Evolutionary conservation across 2,888 invertebrate genomes (phyloP), one percentile per base, ranked within the genome.

Genomic region (Parnassius apollo): DNA sequence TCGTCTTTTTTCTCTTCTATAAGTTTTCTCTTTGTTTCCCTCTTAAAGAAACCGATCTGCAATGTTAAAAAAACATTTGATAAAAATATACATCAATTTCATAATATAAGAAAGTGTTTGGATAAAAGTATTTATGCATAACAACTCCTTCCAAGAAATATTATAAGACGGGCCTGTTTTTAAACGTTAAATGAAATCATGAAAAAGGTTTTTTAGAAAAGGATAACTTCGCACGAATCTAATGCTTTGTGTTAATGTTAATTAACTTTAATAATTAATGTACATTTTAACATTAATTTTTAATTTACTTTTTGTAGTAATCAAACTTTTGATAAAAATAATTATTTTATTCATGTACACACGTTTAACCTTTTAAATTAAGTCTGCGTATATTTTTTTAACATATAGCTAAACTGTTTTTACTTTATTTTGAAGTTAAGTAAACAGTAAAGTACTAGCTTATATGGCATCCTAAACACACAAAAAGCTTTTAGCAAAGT

Each of bases 21-120:
- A 48, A 88, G 68, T 58, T 81, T 77, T 42, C 77, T 67, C 71
- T 85, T 85, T 53, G 82, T 72, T 62, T 79, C 72, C 45, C 89
- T 78, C 65, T 80, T 77, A 71, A 90, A 90, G 75, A 88, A 89
- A 0, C 82, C 82, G 13, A 68, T 57, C 90, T 90, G 75, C 61
- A 82, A 82, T 62, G 35, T 35, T 7, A 35, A 35, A 35, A n/a
- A 9, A 8, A 35, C 2, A 13, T 44, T 12, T 55, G 18, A 18
- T 3, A 45, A 12, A 25, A 2, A 48, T 48, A 11, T 46, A 48
- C 13, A 13, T 13, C 44, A 44, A 35, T 7, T 7, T 35, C 44
- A 44, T 44, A 44, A 48, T 25, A 2, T 25, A 25, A 7, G 4
- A 35, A 35, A 35, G 7, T 7, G 35, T 35, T 35, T 35, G 35